Conservation (phyloP, 2,888 invertebrate species). For the Apodemia mormo region DNA sequence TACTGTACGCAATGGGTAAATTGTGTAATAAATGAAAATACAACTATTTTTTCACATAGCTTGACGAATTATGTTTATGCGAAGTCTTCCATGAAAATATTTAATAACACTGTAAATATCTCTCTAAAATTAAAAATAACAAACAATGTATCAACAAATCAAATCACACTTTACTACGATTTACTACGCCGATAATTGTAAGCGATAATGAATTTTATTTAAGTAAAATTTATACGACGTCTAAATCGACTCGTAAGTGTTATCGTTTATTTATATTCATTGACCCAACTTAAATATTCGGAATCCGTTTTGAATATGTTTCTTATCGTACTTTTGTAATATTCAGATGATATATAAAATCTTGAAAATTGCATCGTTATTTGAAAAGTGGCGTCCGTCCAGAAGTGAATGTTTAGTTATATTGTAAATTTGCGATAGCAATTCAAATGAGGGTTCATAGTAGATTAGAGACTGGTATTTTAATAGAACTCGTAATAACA, state of each 20-base stretch:
- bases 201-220: neutral
- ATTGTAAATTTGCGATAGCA: neutral
- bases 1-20: too few relatives aligned
- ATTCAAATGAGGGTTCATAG: slow-evolving; percentile 13
- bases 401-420: neutral
- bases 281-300: slow-evolving; percentile 1
- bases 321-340: neutral
- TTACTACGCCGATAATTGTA: neutral
- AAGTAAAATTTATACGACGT: neutral
- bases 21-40: too few relatives aligned
- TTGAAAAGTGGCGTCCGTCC: too few relatives aligned
- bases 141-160: neutral
- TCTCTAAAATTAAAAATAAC: neutral
- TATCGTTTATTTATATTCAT: neutral
- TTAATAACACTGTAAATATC: too few relatives aligned
- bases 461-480: slow-evolving; percentile 11
- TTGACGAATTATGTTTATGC: too few relatives aligned
- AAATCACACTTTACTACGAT: neutral
- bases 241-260: neutral
- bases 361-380: too few relatives aligned
- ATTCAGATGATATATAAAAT: neutral
- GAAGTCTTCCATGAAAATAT: too few relatives aligned
- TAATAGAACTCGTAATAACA: slow-evolving; percentile 6
- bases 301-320: neutral
- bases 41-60: too few relatives aligned